phyloP scores from a whole-genome alignment of 2,797 vertebrate genomes.

The Crossoptilon crossoptilon region DNA sequence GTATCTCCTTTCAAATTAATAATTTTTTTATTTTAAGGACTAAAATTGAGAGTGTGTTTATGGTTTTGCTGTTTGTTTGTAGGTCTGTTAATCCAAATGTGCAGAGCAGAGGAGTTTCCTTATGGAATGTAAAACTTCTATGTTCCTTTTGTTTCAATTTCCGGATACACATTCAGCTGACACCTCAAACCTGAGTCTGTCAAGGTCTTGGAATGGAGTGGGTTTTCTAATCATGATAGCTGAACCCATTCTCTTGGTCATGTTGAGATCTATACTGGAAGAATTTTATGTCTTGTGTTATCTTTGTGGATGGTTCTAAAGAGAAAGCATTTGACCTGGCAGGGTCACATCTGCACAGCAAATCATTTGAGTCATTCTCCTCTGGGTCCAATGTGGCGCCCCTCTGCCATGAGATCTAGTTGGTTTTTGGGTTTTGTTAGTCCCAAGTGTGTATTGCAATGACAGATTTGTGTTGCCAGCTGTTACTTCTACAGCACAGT shows the following conservation, averaged over 20 bases:
- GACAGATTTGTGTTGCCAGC: slow-evolving; percentile 25
- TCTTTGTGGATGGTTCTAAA: not conserved
- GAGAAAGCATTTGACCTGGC: not conserved
- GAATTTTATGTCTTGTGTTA: not conserved
- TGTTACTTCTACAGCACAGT: not conserved
- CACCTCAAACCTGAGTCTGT: not conserved
- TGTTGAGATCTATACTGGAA: not conserved
- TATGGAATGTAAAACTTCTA: not conserved
- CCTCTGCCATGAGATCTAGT: not conserved
- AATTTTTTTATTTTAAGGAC: slow-evolving; percentile 5
- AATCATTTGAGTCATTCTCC: not conserved
- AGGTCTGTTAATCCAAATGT: slow-evolving; percentile 8
- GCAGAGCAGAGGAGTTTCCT: not conserved
- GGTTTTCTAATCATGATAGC: not conserved
- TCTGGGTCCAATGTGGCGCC: not conserved
- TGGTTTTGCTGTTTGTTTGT: slow-evolving; percentile 3
- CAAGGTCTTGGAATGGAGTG: not conserved
- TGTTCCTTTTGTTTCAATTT: not conserved
- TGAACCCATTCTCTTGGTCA: not conserved
- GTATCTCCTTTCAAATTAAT: slow-evolving; percentile 53
- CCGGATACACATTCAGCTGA: not conserved
- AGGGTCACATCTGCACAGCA: accelerated
- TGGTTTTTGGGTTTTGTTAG: not conserved
- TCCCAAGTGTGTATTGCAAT: not conserved
- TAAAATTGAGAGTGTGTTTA: slow-evolving; percentile 29